Base-by-base conservation (phyloP, 2,113 vertebrate species). In the Entosphenus tridentatus region DNA sequence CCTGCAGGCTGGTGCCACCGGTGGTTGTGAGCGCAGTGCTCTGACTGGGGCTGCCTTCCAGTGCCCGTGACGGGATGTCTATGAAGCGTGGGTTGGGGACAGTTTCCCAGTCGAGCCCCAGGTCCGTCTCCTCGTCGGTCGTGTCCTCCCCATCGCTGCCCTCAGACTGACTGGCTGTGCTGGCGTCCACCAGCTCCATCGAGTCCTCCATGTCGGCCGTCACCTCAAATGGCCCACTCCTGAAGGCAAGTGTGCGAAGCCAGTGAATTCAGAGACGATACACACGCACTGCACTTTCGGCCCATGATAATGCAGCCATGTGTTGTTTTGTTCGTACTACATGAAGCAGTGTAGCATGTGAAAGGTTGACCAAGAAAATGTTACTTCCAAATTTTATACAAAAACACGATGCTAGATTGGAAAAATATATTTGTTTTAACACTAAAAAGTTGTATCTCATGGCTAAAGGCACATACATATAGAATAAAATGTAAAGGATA, bases 51-150 rank as follows among this genome's bases (percentile, higher is more conserved):
- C 87, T 85, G 68, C 87, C 79, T 73, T 98, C 93, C 79, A 82
- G 85, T 2, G 88, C 78, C 82, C 96, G 93, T 1, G 93, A 96
- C 7, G 90, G 93, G 77, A 98, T 96, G n/a, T 98, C 93, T 12
- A 89, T 96, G 77, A 98, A 96, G 2, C 88, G 81, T 1, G 92
- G 90, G 72, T 90, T 96, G 0, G 93, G 93, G 72, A 96, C 83
- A 2, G 93, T 96, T 83, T 98, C 93, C 92, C 92, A 96, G 81
- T 98, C 92, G 0, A 85, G 93, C 68, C 93, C 93, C 56, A 96
- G 80, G 80, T 96, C 89, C 0, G 93, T 98, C 77, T 98, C 93
- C 68, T 98, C 89, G 0, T 98, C 93, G 0, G 86, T 89, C 69
- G 91, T 71, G 1, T 55, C 81, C 73, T 98, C 92, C 0, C 92